Percentiles rank a stretch among this genome's conserved stretches.
Conservation (phyloP, 2,888 invertebrate species). For the Thyatira batis region DNA sequence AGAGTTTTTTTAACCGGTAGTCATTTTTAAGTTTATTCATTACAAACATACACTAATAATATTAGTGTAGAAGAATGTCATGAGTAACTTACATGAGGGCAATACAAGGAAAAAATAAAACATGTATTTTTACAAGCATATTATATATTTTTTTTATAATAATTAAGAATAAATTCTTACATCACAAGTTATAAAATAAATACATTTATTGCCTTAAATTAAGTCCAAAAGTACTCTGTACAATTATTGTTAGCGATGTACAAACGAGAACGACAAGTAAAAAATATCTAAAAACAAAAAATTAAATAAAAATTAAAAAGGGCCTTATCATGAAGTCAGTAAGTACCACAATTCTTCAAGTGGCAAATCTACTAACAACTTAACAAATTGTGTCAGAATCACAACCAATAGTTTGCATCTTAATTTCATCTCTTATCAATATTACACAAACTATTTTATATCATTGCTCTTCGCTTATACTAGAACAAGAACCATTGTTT, state of each 20-base stretch:
- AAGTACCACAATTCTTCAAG: slow-evolving; percentile 63
- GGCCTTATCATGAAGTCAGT: slow-evolving; percentile 70
- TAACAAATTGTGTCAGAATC: slow-evolving; percentile 82
- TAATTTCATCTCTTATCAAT: slow-evolving; percentile 79
- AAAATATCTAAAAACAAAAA: slow-evolving; percentile 69
- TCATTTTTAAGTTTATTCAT: too few species aligned
- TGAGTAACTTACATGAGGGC: too few species aligned
- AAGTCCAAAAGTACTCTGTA: slow-evolving; percentile 83
- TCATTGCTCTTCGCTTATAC: slow-evolving; percentile 81
- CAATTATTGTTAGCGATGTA: slow-evolving; percentile 82
- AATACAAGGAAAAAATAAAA: slow-evolving; percentile 58
- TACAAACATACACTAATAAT: too few species aligned
- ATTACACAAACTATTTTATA: slow-evolving; percentile 82
- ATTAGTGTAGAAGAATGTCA: too few species aligned
- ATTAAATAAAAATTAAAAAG: slow-evolving; percentile 56
- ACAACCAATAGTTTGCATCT: slow-evolving; percentile 82
- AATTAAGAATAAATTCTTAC: slow-evolving; percentile 83
- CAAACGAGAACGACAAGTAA: slow-evolving; percentile 80
- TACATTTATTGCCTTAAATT: slow-evolving; percentile 83
- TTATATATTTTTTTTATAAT: slow-evolving; percentile 82
- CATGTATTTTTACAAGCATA: slow-evolving; percentile 77
- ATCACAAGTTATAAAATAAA: slow-evolving; percentile 83
- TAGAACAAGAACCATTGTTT: slow-evolving; percentile 82
- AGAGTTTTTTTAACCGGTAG: too few species aligned
- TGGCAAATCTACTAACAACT: slow-evolving; percentile 77